phyloP scores from a whole-genome alignment of 1,140 invertebrate species.

The Conus betulinus region DNA sequence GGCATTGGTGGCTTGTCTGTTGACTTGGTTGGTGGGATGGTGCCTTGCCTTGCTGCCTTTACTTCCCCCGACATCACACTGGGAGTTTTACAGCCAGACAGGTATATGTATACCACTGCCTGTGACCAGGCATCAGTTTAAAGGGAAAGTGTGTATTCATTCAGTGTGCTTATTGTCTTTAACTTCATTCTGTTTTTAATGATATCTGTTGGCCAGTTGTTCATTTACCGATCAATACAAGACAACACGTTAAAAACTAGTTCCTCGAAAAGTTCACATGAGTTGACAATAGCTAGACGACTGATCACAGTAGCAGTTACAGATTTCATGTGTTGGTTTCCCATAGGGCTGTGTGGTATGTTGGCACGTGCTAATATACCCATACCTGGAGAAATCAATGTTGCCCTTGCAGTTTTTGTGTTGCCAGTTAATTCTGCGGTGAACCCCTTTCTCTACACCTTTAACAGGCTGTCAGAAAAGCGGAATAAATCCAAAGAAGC shows the following conservation, averaged over 20 bases:
- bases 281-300: slow-evolving; percentile 5
- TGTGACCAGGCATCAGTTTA: neutral
- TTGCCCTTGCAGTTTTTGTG: neutral
- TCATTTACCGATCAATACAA: neutral
- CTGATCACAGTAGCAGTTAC: neutral
- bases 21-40: neutral
- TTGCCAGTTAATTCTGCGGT: neutral
- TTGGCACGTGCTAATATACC: neutral
- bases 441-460: slow-evolving; percentile 46
- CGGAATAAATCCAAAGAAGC: no score
- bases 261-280: neutral
- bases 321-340: neutral
- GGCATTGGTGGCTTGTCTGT: neutral
- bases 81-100: neutral
- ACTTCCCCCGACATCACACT: neutral
- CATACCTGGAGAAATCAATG: neutral
- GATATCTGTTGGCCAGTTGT: neutral
- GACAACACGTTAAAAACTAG: neutral
- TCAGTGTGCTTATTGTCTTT: neutral
- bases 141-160: no score
- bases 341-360: neutral
- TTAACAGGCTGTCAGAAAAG: neutral
- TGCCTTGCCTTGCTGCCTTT: neutral
- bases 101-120: slow-evolving; percentile 3
- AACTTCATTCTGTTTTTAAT: neutral